Conservation (phyloP, 1,140 invertebrate genomes). For the Pseudomyrmex dendroicus region DNA sequence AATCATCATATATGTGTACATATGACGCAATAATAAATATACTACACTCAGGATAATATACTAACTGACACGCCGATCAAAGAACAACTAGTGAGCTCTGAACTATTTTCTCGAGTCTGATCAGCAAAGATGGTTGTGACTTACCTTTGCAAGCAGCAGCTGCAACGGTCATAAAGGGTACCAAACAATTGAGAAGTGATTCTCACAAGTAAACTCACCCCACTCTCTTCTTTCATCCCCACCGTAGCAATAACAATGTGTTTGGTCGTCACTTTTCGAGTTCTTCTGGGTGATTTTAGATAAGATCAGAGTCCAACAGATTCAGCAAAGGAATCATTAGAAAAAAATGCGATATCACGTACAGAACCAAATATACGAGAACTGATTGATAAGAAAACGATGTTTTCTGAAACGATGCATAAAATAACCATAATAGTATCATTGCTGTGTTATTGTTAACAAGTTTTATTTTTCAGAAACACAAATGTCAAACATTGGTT, state of each 20-base stretch:
- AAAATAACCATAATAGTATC: too few species aligned
- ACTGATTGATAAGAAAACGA: too few species aligned
- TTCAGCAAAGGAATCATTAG: neutral
- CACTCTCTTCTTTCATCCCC: constrained; percentile 58
- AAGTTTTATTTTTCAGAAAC: too few species aligned
- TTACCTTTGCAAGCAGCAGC: constrained; percentile 30
- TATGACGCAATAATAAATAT: neutral
- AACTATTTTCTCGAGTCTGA: constrained; percentile 23
- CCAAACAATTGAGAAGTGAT: constrained; percentile 64
- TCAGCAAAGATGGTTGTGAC: constrained; percentile 43
- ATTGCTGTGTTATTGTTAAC: too few species aligned
- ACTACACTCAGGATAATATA: neutral
- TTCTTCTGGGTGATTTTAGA: constrained; percentile 57
- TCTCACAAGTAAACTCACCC: constrained; percentile 66
- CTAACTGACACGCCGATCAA: neutral
- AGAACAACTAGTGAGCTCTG: constrained; percentile 1
- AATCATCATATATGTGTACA: neutral
- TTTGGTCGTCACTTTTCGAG: constrained; percentile 29
- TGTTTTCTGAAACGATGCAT: too few species aligned
- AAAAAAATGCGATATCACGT: constrained; percentile 6
- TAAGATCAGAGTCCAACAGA: constrained; percentile 20
- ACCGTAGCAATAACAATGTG: neutral
- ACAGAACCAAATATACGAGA: neutral
- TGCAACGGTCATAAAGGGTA: constrained; percentile 57
- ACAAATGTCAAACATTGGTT: too few species aligned